Conservation (phyloP, 2,888 invertebrate genomes). For the Colostygia pectinataria region DNA sequence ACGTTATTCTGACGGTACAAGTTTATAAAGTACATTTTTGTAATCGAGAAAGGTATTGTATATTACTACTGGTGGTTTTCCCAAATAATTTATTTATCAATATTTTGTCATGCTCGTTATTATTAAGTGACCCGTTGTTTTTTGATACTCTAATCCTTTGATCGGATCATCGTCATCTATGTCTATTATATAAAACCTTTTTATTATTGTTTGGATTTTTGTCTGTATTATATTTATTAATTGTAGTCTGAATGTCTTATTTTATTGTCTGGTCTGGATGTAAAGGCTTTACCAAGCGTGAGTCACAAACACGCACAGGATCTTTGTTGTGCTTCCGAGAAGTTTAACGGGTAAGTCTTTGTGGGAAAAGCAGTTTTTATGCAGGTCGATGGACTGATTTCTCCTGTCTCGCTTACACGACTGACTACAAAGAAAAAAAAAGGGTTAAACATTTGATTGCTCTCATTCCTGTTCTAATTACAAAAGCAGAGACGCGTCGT, state of each 20-base stretch:
- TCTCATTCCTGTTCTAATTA: neutral
- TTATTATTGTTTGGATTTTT: too few relatives aligned
- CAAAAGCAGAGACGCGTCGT: too few relatives aligned
- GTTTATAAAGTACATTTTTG: neutral
- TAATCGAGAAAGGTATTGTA: too few relatives aligned
- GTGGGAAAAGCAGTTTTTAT: conserved; percentile 75
- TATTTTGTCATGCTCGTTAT: too few relatives aligned
- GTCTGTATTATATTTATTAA: too few relatives aligned
- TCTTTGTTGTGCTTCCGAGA: conserved; percentile 81
- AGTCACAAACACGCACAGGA: conserved; percentile 74
- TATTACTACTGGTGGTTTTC: too few relatives aligned
- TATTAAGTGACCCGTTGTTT: too few relatives aligned
- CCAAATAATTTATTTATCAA: too few relatives aligned
- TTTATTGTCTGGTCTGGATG: conserved; percentile 50
- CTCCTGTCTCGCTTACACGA: conserved; percentile 62
- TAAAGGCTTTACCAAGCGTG: conserved; percentile 60
- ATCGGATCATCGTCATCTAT: too few relatives aligned
- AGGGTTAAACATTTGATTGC: neutral
- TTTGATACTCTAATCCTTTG: too few relatives aligned
- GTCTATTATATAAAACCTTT: too few relatives aligned
- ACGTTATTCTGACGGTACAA: neutral
- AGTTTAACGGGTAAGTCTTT: conserved; percentile 68
- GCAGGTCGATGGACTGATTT: conserved; percentile 74
- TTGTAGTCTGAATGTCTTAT: too few relatives aligned
- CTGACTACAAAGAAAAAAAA: conserved; percentile 40